These are phyloP conservation scores for Rhingia rostrata DNA, from an alignment of 2,888 invertebrate genomes.

Conservation along the genomic window DNA sequence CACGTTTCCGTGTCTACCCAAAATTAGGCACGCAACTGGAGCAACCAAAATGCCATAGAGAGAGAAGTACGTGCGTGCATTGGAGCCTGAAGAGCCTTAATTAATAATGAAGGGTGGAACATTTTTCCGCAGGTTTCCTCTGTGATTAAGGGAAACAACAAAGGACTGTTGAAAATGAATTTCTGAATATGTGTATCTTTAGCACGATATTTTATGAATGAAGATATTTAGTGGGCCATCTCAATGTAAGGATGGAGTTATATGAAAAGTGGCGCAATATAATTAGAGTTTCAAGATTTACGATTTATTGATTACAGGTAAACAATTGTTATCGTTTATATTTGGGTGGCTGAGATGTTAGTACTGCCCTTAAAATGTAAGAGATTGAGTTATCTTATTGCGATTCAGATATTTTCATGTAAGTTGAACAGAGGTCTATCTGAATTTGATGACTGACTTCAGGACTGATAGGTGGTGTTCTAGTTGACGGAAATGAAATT, in stretches of 20 bases:
- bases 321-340: no score
- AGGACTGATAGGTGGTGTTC: no score
- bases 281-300: not conserved
- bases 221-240: not conserved
- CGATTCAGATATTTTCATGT: no score
- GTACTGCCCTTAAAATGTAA: no score
- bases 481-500: no score
- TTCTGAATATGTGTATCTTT: conserved; percentile 32
- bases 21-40: conserved; percentile 58
- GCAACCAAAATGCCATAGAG: conserved; percentile 20
- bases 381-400: no score
- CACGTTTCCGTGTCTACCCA: conserved; percentile 34
- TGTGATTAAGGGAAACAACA: conserved; percentile 57
- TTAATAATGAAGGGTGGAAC: conserved; percentile 70
- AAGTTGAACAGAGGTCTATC: no score
- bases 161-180: conserved; percentile 66
- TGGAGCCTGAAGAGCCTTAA: conserved; percentile 67
- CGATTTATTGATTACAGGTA: not conserved
- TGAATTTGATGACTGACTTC: no score
- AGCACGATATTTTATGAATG: conserved; percentile 56
- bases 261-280: no score
- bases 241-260: no score
- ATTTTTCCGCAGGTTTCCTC: conserved; percentile 70
- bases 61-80: conserved; percentile 62
- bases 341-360: no score